Base-by-base conservation (phyloP, 2,113 vertebrate genomes). In the Chionis minor region DNA sequence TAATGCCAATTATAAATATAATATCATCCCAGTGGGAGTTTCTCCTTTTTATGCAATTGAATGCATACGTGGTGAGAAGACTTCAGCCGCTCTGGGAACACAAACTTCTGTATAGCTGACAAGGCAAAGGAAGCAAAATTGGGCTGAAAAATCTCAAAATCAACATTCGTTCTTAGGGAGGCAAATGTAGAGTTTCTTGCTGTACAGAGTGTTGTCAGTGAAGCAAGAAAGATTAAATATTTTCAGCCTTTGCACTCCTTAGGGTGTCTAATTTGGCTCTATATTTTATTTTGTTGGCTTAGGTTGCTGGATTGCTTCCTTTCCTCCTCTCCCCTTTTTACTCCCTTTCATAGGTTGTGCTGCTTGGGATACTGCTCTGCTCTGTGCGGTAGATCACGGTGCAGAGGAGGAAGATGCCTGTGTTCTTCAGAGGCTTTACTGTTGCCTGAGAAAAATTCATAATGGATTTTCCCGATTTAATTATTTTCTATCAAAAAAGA, bases 1-100 rank as follows among this genome's bases (percentile, higher is more conserved):
- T 96, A 94, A 75, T 95, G 91, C 88, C 92, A 94, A 92, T 96
- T 94, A 84, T 84, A 91, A 91, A 73, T 86, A 86, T 23, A 81
- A 92, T 94, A 91, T 75, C 27, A 52, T 61, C 69, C 82, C 61
- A 65, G 61, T 84, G 92, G 88, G 92, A 92, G 42, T 56, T 80
- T 56, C 17, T 90, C 33, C 30, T 87, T 88, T 94, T 84, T 87
- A 74, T 71, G 52, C 56, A 65, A 86, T 83, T 65, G 51, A 83
- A 47, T 74, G 58, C 54, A 71, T 96, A 91, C 9, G 8, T 94
- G 86, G 72, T 93, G 47, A 88, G 88, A 86, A 51, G 78, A 49
- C n/a, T 93, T 71, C 18, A 92, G 19, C 61, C 12, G 0, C 83
- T 81, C 77, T 93, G 95, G 72, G 65, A 94, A 84, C 58, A 55